Base-by-base conservation (phyloP, 2,113 vertebrate genomes). In the Corythornis cristatus region DNA sequence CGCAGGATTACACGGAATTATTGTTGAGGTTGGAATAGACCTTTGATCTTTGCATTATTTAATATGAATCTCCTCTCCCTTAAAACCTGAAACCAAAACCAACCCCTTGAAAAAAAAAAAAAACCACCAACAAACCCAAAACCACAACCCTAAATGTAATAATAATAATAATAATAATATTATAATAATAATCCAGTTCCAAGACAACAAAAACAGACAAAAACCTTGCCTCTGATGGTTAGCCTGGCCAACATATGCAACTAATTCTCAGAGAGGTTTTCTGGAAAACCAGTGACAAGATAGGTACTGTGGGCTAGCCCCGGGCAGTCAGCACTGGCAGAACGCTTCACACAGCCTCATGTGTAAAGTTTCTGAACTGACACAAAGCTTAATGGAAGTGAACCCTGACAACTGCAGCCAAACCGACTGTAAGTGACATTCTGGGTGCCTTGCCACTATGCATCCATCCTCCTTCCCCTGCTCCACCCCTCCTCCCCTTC, bases 331-430 rank as follows among this genome's bases (percentile, higher is more conserved):
- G 97, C 98, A 97, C 96, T 92, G 97, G 97, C 97, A 97, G 97
- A 96, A 97, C 22, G 91, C 97, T 97, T 97, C 97, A 97, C 97
- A 97, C 90, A 97, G 97, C 96, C 98, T 97, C 97, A 74, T 97
- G 96, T 97, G 97, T 97, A 97, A 97, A 97, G 94, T 97, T 98
- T 96, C 96, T 82, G 84, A 98, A 96, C 96, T 98, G 98, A 98
- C 98, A 98, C 85, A 96, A 97, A 97, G 96, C 97, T 98, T 98
- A 98, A 98, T 98, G 97, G 97, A 98, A 98, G 97, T 95, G 96
- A 98, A 97, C 97, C 97, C 97, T 98, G 97, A 98, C 62, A 67
- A 97, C 95, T 94, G 96, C 33, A 84, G 95, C 97, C 98, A 98
- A 56, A 89, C 97, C 76, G 46, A 97, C 92, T 97, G 96, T 97